Evolutionary conservation across 2,888 invertebrate genomes (phyloP).

Genomic region (Lumbricus terrestris): DNA sequence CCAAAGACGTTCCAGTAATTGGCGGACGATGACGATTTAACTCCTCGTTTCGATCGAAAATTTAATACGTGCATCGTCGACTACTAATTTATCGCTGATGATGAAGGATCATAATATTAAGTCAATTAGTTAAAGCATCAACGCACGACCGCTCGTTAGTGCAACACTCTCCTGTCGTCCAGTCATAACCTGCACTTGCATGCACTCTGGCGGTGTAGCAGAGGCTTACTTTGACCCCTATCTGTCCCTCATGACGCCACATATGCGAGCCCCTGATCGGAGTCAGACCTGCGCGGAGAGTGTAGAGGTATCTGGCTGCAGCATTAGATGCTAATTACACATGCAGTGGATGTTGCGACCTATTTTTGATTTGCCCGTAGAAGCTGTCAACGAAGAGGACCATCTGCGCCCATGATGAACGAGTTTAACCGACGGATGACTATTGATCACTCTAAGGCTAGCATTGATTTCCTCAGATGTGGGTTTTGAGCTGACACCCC

Average conservation of each 20-base stretch:
- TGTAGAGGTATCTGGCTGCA: background rate
- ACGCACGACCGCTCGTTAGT: background rate
- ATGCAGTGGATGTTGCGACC: background rate
- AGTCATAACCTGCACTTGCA: background rate
- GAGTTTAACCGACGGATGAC: background rate
- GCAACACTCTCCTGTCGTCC: background rate
- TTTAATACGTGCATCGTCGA: slow-evolving; percentile 3
- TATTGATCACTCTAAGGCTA: background rate
- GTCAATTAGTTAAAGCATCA: background rate
- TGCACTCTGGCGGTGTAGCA: no score
- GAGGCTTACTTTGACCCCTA: no score
- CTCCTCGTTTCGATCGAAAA: background rate
- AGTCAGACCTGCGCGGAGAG: background rate
- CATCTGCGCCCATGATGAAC: background rate
- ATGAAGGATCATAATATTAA: no score
- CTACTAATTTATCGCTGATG: background rate
- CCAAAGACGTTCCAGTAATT: background rate
- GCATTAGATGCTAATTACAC: background rate
- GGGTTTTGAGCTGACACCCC: background rate
- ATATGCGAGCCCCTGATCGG: background rate
- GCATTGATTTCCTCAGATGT: background rate
- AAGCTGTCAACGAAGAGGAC: background rate
- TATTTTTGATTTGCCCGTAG: background rate
- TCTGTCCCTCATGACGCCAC: background rate
- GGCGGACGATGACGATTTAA: background rate